These are phyloP conservation scores for Homarus americanus DNA, from an alignment of 1,140 invertebrate genomes.

Conservation along the genomic window DNA sequence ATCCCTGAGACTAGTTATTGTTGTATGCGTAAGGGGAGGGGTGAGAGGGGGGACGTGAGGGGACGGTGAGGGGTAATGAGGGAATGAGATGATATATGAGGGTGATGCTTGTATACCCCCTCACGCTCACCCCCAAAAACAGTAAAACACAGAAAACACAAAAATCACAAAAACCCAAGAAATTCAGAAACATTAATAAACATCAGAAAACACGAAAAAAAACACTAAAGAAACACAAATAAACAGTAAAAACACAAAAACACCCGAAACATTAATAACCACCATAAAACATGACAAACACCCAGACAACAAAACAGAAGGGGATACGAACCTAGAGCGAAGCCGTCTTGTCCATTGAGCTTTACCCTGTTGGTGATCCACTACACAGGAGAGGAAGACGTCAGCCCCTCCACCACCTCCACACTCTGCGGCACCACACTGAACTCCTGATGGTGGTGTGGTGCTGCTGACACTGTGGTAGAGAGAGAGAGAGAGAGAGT, in stretches of 20 bases:
- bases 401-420: slow-evolving; percentile 35
- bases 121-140: too few species aligned
- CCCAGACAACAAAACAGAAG: not conserved
- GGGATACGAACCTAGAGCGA: not conserved
- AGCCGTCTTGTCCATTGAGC: slow-evolving; percentile 35
- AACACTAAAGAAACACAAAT: not conserved
- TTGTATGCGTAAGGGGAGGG: too few species aligned
- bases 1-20: too few species aligned
- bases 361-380: slow-evolving; percentile 15
- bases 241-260: not conserved
- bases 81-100: not conserved
- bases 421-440: slow-evolving; percentile 28
- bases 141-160: too few species aligned
- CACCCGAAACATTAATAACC: not conserved
- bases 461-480: not conserved
- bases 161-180: too few species aligned
- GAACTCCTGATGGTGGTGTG: slow-evolving; percentile 3
- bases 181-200: not conserved
- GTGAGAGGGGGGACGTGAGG: too few species aligned
- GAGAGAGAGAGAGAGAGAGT: not conserved
- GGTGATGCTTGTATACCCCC: not conserved
- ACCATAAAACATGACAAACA: not conserved
- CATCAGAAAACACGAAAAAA: not conserved
- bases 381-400: slow-evolving; percentile 25
- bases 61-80: not conserved